Evolutionary conservation across 2,113 vertebrate species (phyloP), one percentile per base, ranked within the genome.

Genomic region (Pangasianodon hypophthalmus): DNA sequence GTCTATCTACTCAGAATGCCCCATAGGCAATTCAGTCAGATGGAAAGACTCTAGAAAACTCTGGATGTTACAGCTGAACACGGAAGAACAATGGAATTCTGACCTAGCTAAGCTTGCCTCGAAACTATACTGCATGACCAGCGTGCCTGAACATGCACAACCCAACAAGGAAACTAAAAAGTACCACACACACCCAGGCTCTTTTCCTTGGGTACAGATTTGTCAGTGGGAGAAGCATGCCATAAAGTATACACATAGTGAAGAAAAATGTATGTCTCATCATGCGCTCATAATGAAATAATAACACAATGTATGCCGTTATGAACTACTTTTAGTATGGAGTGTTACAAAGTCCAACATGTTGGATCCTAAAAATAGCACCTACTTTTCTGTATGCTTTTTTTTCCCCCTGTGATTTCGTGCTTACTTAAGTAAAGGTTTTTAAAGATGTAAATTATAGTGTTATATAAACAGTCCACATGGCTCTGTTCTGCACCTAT

Each of bases 91-190:
- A 91, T 91, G 90, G 92, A 90, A 94, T 93, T 93, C 93, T 90
- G 85, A 90, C 37, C 71, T 37, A 91, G 93, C 93, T 90, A 92
- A 91, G 80, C 90, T 92, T 87, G 10, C 91, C 89, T 93, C 90
- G 91, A 85, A 90, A 90, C 89, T 77, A 46, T 91, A 91, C 82
- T 69, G 86, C 88, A 90, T 88, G 75, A 79, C 80, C 84, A 64
- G 87, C 93, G 71, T 93, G 96, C 87, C 92, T 60, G 85, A 88
- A 92, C 96, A 91, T 0, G 95, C 90, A 84, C 3, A 4, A 24
- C 87, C 82, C 88, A 87, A 93, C 94, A 95, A 90, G 93, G 92
- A 94, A 94, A 95, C 93, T 94, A 92, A 91, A 88, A 83, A 90
- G 90, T 86, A 64, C 46, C 85, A 89, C 77, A 89, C 67, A 71